Evolutionary conservation across 2,888 invertebrate species (phyloP), one percentile per base, ranked within the genome.

Genomic region (Agrypnus murinus): DNA sequence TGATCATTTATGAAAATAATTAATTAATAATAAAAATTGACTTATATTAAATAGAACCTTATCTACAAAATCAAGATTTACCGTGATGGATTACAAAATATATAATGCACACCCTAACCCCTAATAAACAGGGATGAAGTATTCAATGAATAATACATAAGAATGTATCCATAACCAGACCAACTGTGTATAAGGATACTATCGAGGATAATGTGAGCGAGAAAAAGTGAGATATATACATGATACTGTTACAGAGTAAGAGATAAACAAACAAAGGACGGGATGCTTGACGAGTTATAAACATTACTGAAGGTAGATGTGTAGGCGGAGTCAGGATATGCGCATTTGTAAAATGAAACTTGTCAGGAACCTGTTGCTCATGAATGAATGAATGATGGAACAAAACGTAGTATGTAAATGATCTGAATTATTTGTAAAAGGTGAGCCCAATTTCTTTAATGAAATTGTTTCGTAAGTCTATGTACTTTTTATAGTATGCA

Each of bases 341-440:
- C 79, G 78, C 78, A 77, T 79, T 78, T 79, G 76, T 78, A 78
- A 79, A 79, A 79, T 76, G 77, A 75, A 77, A 77, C 77, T 72
- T 77, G 77, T 77, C 77, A 76, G 76, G 72, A 75, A 77, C 77
- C 77, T 77, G 77, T 77, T 77, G 77, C 75, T 76, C 17, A 55
- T 63, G 57, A 65, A 50, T 50, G 10, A 50, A 55, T 63, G 57
- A 65, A 50, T 50, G 10, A 50, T 12, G 31, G 32, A 32, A 19
- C 10, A 32, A 50, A 10, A 19, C 50, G 12, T 2, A 19, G 10
- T 46, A 12, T n/a, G 12, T 40, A 12, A 40, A n/a, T 40, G 40
- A 40, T 10, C 40, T 3, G n/a, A 12, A 40, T 40, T 40, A 40
- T 12, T 5, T 25, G 40, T 7, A 12, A 40, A 40, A 40, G 36